Evolutionary conservation across 2,888 invertebrate genomes (phyloP).

Genomic region (Sinotaia quadrata): DNA sequence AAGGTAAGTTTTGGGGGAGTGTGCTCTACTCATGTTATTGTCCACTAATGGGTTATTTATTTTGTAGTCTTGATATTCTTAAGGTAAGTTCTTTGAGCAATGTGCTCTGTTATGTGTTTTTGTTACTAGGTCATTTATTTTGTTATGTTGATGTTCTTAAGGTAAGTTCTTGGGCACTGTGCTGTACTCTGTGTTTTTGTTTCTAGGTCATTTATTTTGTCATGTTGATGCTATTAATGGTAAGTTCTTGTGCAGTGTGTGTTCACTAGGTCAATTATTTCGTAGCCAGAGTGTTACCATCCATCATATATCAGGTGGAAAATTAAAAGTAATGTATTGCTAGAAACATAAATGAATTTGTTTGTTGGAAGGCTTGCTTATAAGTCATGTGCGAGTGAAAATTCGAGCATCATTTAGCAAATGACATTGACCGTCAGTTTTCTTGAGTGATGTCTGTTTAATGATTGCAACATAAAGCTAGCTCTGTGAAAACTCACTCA

Average conservation of each 20-base stretch:
- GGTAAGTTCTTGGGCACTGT: not conserved
- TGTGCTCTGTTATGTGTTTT: not conserved
- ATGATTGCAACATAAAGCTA: too few relatives aligned
- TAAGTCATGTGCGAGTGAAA: too few relatives aligned
- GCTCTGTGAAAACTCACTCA: too few relatives aligned
- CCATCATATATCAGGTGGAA: too few relatives aligned
- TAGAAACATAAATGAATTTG: too few relatives aligned
- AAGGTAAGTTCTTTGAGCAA: not conserved
- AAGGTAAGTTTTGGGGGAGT: not conserved
- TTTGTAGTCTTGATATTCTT: slow-evolving; percentile 51
- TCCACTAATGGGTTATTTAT: slow-evolving; percentile 8
- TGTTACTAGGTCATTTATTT: not conserved
- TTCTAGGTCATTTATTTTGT: not conserved
- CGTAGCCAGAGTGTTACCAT: too few relatives aligned
- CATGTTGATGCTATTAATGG: not conserved
- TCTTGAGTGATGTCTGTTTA: too few relatives aligned
- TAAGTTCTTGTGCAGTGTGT: not conserved
- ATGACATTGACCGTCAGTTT: too few relatives aligned
- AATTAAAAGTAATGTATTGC: too few relatives aligned
- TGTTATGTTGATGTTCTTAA: not conserved
- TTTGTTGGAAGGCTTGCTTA: too few relatives aligned
- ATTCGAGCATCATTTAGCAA: too few relatives aligned
- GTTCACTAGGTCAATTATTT: too few relatives aligned
- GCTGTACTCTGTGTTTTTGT: slow-evolving; percentile 3
- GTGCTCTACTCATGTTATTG: slow-evolving; percentile 1